phyloP scores from a whole-genome alignment of 2,797 vertebrate species.

The Rhyacichthys aspro region DNA sequence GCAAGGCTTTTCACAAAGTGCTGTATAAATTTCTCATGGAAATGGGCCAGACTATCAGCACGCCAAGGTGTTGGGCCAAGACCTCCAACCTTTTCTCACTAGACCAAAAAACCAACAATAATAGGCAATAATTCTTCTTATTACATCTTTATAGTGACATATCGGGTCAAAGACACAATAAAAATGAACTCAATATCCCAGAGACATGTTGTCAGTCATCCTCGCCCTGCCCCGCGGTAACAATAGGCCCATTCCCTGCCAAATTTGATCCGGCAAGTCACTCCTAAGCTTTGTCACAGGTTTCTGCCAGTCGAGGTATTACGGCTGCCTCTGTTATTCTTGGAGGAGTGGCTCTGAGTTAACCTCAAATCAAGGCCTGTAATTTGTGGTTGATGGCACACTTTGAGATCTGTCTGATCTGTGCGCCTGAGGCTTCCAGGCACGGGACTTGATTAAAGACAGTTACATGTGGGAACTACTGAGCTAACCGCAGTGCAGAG shows the following conservation, averaged over 20 bases:
- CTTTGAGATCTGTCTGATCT: slow-evolving; percentile 87
- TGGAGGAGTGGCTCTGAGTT: slow-evolving; percentile 83
- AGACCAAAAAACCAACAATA: slow-evolving; percentile 3
- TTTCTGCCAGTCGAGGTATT: slow-evolving; percentile 78
- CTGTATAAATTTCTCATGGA: slow-evolving; percentile 28
- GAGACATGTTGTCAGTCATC: slow-evolving; percentile 16
- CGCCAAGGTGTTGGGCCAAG: slow-evolving; percentile 41
- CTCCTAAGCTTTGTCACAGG: slow-evolving; percentile 70
- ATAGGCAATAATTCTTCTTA: not conserved
- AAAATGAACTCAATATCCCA: slow-evolving; percentile 32
- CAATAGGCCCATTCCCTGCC: slow-evolving; percentile 47
- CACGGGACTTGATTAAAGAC: slow-evolving; percentile 84
- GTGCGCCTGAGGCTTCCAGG: slow-evolving; percentile 79
- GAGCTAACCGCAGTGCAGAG: slow-evolving; percentile 78
- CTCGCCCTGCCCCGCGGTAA: slow-evolving; percentile 28
- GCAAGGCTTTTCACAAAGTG: slow-evolving; percentile 38
- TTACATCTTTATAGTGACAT: slow-evolving; percentile 5
- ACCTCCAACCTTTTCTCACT: slow-evolving; percentile 7
- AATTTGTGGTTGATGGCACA: slow-evolving; percentile 88
- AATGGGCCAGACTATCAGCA: slow-evolving; percentile 36
- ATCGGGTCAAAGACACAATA: slow-evolving; percentile 22
- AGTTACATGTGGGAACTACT: slow-evolving; percentile 84
- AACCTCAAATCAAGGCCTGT: slow-evolving; percentile 87
- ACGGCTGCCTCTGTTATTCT: slow-evolving; percentile 82
- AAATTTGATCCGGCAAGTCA: slow-evolving; percentile 60